Base-by-base conservation (phyloP, 23 tunicate genomes). In the Styela clava region DNA sequence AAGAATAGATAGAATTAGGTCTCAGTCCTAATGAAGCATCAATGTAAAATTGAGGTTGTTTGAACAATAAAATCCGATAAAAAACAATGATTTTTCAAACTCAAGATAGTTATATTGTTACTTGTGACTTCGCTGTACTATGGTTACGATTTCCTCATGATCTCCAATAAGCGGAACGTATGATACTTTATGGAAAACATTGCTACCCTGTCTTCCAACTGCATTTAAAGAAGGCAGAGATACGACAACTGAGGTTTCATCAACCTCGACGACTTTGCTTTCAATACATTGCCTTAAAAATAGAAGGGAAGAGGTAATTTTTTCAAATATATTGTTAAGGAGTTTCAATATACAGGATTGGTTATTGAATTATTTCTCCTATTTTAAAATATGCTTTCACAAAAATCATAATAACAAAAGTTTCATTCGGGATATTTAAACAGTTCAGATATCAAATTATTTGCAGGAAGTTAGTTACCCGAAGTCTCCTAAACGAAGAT, bases 401-500 rank as follows among this genome's bases (percentile, higher is more conserved):
- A n/a, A n/a, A n/a, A n/a, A n/a, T n/a, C n/a, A n/a, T n/a, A n/a
- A n/a, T n/a, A n/a, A n/a, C n/a, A n/a, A n/a, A n/a, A n/a, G n/a
- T n/a, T n/a, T n/a, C n/a, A n/a, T n/a, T n/a, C n/a, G n/a, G n/a
- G n/a, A n/a, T n/a, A n/a, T n/a, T n/a, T n/a, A n/a, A n/a, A n/a
- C n/a, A n/a, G n/a, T n/a, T n/a, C n/a, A n/a, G n/a, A n/a, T n/a
- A n/a, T n/a, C n/a, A n/a, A n/a, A n/a, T n/a, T n/a, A n/a, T n/a
- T n/a, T n/a, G n/a, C n/a, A n/a, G n/a, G n/a, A n/a, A n/a, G n/a
- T n/a, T n/a, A n/a, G 34, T 36, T 44, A 89, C 95, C 70, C 65
- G 34, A 85, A 89, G 69, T 89, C 95, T 37, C 86, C 88, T 24
- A 85, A 52, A 65, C 88, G 65, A 36, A 89, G 63, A 68, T 67